phyloP scores from a whole-genome alignment of 2,888 invertebrate species.

The Coelinius sp. region DNA sequence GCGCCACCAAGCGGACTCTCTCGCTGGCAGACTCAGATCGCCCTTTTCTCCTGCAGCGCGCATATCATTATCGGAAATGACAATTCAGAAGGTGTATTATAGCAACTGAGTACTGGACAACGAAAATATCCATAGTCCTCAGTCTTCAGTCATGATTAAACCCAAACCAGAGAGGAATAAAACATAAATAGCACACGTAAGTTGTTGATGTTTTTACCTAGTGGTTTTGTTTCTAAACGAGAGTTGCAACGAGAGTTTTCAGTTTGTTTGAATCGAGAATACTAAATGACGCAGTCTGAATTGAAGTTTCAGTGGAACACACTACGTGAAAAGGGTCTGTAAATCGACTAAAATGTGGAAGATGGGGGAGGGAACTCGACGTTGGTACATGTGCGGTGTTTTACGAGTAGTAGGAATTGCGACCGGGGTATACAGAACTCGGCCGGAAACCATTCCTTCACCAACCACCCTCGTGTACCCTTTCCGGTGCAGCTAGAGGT shows the following conservation, averaged over 20 bases:
- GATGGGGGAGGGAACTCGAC: not conserved
- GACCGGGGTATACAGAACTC: slow-evolving; percentile 34
- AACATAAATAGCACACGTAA: not conserved
- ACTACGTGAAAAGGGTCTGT: slow-evolving; percentile 18
- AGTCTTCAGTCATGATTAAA: not conserved
- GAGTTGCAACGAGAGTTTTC: slow-evolving; percentile 20
- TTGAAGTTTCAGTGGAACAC: slow-evolving; percentile 8
- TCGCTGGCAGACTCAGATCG: not conserved
- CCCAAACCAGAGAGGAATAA: not conserved
- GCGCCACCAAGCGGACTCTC: slow-evolving; percentile 53
- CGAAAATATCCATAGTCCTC: slow-evolving; percentile 16
- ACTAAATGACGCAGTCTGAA: slow-evolving; percentile 15
- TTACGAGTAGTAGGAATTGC: slow-evolving; percentile 21
- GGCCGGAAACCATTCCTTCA: slow-evolving; percentile 66
- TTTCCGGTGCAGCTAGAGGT: slow-evolving; percentile 63
- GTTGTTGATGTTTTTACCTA: not conserved
- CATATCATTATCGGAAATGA: slow-evolving; percentile 63
- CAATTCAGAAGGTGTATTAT: slow-evolving; percentile 55
- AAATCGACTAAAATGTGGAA: not conserved
- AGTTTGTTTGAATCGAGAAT: slow-evolving; percentile 16
- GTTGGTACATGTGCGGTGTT: slow-evolving; percentile 2
- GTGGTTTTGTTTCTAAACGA: not conserved
- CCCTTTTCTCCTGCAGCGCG: slow-evolving; percentile 29
- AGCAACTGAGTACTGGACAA: slow-evolving; percentile 40
- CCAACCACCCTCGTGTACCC: slow-evolving; percentile 60